Evolutionary conservation across 2,797 vertebrate species (phyloP), one percentile per base, ranked within the genome.

Genomic region (Acanthornis magna): DNA sequence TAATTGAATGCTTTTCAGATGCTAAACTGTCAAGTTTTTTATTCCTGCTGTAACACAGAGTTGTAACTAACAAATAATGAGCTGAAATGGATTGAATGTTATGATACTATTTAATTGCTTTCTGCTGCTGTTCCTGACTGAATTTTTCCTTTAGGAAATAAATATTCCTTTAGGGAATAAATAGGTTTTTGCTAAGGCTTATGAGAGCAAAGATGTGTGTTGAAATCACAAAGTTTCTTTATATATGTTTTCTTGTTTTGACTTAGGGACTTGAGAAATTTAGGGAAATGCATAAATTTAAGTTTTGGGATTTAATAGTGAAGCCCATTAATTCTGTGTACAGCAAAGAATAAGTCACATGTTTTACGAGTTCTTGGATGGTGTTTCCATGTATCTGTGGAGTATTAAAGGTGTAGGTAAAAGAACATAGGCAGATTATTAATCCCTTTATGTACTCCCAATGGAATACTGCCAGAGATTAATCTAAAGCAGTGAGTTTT

Each of bases 1-100:
- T 42, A 78, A 78, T 7, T 77, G 61, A 90, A 78, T 84, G 47
- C 62, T 86, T 96, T 88, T 84, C 86, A 88, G 61, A 68, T 77
- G 66, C 63, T 62, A 42, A 6, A 47, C 54, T 71, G 17, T 40
- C 61, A 58, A 25, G 29, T 10, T 12, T 68, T 83, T 79, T 80
- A 67, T 79, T 27, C 60, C 34, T 85, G 38, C 61, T 90, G 58
- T 77, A 72, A 78, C 10, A 12, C 7, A 6, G 42, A 38, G 42
- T 54, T 89, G 43, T 57, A 72, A 78, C 45, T 55, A 75, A 65
- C 25, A 72, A 74, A 70, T 78, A 79, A n/a, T 8, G 25, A 70
- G 61, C 25, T 2, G 0, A 51, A 63, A 30, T 51, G 29, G 75
- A 40, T 36, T 23, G 57, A 63, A 45, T 55, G 26, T 63, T 50